A percentile compares a stretch with the other conserved stretches of the same genome.
phyloP scores from a whole-genome alignment of 2,113 vertebrate species.

The Chloroceryle aenea region DNA sequence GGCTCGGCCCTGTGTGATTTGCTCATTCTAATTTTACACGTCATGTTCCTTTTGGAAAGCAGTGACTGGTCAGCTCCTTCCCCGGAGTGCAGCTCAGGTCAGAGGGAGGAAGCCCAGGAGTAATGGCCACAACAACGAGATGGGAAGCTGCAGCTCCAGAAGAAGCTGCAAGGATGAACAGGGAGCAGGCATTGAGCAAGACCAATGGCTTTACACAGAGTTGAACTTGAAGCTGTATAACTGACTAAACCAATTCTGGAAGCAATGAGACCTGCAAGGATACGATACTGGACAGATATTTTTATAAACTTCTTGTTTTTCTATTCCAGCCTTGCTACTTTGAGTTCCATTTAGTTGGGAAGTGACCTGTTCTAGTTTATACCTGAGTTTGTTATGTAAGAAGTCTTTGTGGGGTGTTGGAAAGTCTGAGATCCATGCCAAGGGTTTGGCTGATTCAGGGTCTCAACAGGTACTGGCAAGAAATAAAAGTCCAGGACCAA shows the following conservation, averaged over 20 bases:
- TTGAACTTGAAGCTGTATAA: neutral
- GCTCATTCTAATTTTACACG: neutral
- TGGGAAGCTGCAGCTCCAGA: neutral
- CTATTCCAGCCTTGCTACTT: neutral
- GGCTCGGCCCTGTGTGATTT: neutral
- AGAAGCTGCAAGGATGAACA: neutral
- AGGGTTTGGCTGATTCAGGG: neutral
- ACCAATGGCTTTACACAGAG: neutral
- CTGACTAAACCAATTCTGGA: neutral
- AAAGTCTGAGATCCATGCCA: neutral
- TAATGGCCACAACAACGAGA: neutral
- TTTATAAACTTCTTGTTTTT: neutral
- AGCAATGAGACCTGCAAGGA: neutral
- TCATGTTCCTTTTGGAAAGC: neutral
- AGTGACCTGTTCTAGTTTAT: neutral
- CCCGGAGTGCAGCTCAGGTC: neutral
- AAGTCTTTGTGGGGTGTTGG: neutral
- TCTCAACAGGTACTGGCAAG: neutral
- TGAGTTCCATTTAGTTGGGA: neutral
- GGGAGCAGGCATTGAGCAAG: neutral
- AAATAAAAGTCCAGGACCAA: neutral
- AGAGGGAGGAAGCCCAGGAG: neutral
- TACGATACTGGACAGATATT: neutral
- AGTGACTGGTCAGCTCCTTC: neutral
- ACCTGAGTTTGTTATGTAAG: neutral